phyloP scores from a whole-genome alignment of 2,797 vertebrate genomes.

The Cossypha polioptera region DNA sequence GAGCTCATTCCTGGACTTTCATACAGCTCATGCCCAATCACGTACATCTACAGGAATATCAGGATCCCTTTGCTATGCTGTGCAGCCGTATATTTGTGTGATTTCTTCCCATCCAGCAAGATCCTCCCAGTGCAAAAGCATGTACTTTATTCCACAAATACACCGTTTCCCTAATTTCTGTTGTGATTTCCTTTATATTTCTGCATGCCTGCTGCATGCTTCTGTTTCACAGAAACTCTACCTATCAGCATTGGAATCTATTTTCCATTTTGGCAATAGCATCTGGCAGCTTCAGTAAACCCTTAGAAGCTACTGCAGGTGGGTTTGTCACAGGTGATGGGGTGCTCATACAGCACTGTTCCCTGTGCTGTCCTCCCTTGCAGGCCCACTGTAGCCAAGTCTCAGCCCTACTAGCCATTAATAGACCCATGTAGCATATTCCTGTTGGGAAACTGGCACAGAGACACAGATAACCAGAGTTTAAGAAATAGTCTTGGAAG shows the following conservation, averaged over 20 bases:
- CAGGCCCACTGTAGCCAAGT: background rate
- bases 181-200: background rate
- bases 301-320: background rate
- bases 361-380: background rate
- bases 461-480: background rate
- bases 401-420: background rate
- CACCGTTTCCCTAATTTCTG: background rate
- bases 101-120: background rate
- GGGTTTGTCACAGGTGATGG: background rate
- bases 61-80: background rate
- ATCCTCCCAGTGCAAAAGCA: background rate
- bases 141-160: background rate
- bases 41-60: accelerated
- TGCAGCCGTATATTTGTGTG: background rate
- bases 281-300: background rate
- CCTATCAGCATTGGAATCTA: background rate
- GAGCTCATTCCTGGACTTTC: background rate
- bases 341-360: background rate
- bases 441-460: background rate
- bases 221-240: background rate
- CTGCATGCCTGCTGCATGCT: background rate
- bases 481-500: background rate
- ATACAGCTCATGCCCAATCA: background rate
- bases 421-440: background rate
- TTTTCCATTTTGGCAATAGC: background rate